phyloP scores from a whole-genome alignment of 2,888 invertebrate species.

The Sthenelais limicola region DNA sequence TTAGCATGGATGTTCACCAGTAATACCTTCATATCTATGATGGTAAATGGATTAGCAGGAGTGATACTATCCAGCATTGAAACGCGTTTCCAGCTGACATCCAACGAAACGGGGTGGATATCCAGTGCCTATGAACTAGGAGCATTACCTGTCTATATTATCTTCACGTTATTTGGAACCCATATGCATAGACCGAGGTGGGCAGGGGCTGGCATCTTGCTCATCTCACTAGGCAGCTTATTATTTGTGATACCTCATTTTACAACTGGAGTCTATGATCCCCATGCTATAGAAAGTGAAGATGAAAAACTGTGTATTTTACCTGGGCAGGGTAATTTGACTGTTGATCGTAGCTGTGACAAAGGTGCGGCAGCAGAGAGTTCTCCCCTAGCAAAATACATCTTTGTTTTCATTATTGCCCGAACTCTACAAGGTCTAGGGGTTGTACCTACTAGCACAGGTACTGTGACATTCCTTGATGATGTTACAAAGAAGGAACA shows the following conservation, averaged over 20 bases:
- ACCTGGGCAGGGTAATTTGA: background rate
- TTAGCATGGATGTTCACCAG: background rate
- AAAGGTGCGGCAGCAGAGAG: background rate
- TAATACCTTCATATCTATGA: constrained; percentile 4
- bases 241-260: constrained; percentile 50
- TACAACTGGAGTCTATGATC: constrained; percentile 45
- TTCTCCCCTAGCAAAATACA: background rate
- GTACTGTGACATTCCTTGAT: constrained; percentile 51
- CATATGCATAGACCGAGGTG: constrained; percentile 2
- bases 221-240: constrained; percentile 42
- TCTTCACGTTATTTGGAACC: background rate
- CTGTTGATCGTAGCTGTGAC: background rate
- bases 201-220: constrained; percentile 42
- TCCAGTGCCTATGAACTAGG: constrained; percentile 14
- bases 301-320: background rate
- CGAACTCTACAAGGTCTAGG: constrained; percentile 48
- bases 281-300: constrained; percentile 13
- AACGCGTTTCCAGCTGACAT: constrained; percentile 15
- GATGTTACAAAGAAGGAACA: constrained; percentile 44
- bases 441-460: constrained; percentile 48
- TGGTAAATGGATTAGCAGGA: background rate
- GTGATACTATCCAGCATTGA: constrained; percentile 17
- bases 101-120: constrained; percentile 16
- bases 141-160: background rate
- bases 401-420: constrained; percentile 49